phyloP scores from a whole-genome alignment of 1,140 invertebrate genomes.

The Caenorhabditis brenneri region DNA sequence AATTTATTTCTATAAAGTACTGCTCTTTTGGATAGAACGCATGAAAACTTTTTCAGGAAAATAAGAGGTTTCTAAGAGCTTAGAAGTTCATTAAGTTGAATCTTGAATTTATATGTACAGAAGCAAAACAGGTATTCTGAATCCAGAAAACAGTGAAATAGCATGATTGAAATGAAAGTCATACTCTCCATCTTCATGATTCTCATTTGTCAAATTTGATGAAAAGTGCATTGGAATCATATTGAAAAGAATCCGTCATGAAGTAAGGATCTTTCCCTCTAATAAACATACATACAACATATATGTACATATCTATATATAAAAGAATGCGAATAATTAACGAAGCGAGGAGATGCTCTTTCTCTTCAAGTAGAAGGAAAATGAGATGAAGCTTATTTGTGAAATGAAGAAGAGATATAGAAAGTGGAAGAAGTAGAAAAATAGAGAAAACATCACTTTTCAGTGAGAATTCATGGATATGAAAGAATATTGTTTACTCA shows the following conservation, averaged over 20 bases:
- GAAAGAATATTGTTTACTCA: constrained; percentile 7
- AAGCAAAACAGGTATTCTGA: background rate
- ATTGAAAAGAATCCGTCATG: constrained; percentile 39
- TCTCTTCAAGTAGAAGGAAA: background rate
- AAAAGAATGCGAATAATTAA: constrained; percentile 38
- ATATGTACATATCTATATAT: constrained; percentile 8
- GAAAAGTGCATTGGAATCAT: constrained; percentile 1
- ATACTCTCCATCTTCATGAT: background rate
- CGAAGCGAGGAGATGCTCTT: constrained; percentile 34
- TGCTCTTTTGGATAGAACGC: too few species aligned
- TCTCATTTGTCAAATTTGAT: background rate
- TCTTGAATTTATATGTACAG: background rate
- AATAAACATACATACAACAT: constrained; percentile 11
- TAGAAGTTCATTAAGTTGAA: background rate
- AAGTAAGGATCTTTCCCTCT: constrained; percentile 27
- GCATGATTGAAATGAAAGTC: too few species aligned
- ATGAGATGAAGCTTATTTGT: constrained; percentile 23
- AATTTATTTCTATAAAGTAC: too few species aligned
- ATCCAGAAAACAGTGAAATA: background rate
- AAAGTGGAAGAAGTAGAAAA: background rate
- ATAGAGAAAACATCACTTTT: background rate
- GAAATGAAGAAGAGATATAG: background rate
- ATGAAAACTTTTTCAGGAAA: background rate
- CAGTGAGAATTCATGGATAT: background rate
- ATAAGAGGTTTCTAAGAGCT: background rate